phyloP scores from a whole-genome alignment of 92 coral and sea anemone genomes.

The Ricordea florida region DNA sequence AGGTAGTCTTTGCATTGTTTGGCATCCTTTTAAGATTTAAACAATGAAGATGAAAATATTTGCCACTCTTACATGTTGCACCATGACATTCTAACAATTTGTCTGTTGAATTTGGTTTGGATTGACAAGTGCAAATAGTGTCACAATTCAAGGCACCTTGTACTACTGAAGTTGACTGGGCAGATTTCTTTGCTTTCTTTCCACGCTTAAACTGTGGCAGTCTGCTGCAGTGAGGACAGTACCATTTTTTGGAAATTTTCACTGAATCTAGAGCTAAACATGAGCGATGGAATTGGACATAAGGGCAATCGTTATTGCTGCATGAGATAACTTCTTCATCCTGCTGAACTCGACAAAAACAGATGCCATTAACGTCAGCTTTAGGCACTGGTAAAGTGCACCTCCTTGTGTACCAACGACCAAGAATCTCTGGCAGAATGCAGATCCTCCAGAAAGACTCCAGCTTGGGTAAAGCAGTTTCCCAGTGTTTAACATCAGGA shows the following conservation, averaged over 20 bases:
- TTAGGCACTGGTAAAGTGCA: not conserved
- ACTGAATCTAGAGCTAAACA: constrained; percentile 37
- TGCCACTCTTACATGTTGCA: constrained; percentile 14
- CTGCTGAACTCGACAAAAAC: constrained; percentile 38
- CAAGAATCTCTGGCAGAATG: constrained; percentile 48
- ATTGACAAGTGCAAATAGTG: constrained; percentile 20
- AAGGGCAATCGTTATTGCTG: constrained; percentile 19
- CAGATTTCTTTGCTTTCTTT: not conserved
- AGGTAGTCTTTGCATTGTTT: constrained; percentile 36
- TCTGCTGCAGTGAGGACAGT: constrained; percentile 37
- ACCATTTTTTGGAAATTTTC: constrained; percentile 16
- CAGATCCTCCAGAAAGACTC: constrained; percentile 41
- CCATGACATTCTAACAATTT: constrained; percentile 33
- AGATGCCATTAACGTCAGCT: not conserved
- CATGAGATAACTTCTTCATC: not conserved
- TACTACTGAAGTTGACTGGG: not conserved
- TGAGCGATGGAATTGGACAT: constrained; percentile 7
- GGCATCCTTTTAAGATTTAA: constrained; percentile 39
- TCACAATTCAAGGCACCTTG: constrained; percentile 4
- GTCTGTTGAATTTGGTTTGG: constrained; percentile 38
- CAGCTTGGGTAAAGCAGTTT: constrained; percentile 18
- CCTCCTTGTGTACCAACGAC: constrained; percentile 32
- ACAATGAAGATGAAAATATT: constrained; percentile 27
- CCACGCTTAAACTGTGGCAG: constrained; percentile 34
- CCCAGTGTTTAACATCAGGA: not conserved